Percentiles rank a stretch among this genome's conserved stretches.
Evolutionary conservation across 2,797 vertebrate species (phyloP).

Genomic region (Notamacropus eugenii): DNA sequence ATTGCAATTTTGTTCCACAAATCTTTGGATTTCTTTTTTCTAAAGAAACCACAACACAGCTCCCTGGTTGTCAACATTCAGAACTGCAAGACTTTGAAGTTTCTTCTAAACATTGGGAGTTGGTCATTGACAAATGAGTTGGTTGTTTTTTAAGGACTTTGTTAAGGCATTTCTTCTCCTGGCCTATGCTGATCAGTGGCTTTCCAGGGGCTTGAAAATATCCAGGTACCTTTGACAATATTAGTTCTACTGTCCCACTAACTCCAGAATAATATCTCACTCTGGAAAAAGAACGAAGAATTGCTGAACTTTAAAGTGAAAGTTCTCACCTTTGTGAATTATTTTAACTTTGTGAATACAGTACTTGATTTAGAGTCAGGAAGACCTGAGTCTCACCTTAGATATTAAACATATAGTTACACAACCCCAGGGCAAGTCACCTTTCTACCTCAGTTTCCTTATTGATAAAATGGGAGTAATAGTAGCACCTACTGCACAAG

Average conservation of each 20-base stretch:
- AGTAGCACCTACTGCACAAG: background rate
- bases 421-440: too few species aligned
- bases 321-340: background rate
- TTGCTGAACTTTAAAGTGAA: slow-evolving; percentile 10
- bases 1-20: slow-evolving; percentile 21
- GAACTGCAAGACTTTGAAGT: slow-evolving; percentile 5
- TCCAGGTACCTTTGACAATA: background rate
- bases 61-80: background rate
- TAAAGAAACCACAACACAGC: slow-evolving; percentile 24
- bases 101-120: slow-evolving; percentile 3
- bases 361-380: background rate
- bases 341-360: background rate
- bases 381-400: background rate
- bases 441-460: background rate
- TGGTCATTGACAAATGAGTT: slow-evolving; percentile 50
- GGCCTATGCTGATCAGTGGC: slow-evolving; percentile 32
- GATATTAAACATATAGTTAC: background rate
- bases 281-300: slow-evolving; percentile 29
- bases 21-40: background rate
- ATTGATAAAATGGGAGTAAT: background rate
- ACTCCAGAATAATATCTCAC: background rate
- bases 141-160: slow-evolving; percentile 40
- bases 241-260: background rate
- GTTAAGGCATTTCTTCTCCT: slow-evolving; percentile 35
- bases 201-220: slow-evolving; percentile 56